Evolutionary conservation across 2,113 vertebrate genomes (phyloP).

Genomic region (Perca flavescens): DNA sequence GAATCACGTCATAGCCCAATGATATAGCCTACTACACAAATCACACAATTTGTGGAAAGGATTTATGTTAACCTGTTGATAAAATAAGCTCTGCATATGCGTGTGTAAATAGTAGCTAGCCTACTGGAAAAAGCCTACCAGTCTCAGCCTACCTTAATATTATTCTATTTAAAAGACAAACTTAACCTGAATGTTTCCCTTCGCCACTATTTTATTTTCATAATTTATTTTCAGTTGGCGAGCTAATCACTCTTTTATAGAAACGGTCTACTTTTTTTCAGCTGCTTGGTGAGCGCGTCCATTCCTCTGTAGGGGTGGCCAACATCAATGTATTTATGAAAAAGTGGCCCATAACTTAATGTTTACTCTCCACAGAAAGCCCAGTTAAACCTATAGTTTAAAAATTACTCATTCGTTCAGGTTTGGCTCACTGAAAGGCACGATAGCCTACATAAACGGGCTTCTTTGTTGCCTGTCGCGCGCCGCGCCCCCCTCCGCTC

Average conservation of each 20-base stretch:
- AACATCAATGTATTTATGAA: background rate
- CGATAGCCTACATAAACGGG: fast-evolving
- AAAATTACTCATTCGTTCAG: fast-evolving
- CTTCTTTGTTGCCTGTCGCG: background rate
- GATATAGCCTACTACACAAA: background rate
- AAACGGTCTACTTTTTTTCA: constrained; percentile 71
- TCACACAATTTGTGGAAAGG: background rate
- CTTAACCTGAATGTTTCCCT: background rate
- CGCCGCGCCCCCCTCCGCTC: constrained; percentile 40
- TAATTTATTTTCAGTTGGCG: constrained; percentile 33
- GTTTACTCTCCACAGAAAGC: fast-evolving
- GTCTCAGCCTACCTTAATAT: background rate
- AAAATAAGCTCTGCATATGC: background rate
- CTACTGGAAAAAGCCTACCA: background rate
- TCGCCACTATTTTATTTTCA: background rate
- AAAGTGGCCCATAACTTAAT: background rate
- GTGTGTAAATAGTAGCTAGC: background rate
- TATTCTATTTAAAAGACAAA: background rate
- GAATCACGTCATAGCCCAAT: too few species aligned
- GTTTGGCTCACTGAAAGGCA: fast-evolving
- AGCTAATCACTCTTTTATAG: constrained; percentile 59
- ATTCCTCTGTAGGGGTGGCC: constrained; percentile 53
- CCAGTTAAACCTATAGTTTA: fast-evolving
- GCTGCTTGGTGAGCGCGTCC: constrained; percentile 60
- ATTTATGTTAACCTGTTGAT: constrained; percentile 48